These are phyloP conservation scores for Philotrypesis tridentata DNA, from an alignment of 1,140 invertebrate genomes.

Conservation along the genomic window DNA sequence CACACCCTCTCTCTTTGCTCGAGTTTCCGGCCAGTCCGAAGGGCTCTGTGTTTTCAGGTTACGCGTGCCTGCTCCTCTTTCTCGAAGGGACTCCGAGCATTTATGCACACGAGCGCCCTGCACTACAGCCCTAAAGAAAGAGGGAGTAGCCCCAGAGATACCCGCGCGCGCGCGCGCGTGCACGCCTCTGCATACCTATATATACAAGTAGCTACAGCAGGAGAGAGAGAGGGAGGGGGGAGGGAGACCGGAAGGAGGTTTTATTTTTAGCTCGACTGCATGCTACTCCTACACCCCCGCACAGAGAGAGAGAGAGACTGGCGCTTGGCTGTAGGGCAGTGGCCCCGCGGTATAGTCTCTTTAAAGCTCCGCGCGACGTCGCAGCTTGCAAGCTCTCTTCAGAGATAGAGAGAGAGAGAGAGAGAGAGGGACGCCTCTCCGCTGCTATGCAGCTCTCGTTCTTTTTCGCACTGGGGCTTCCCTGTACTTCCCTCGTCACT, in stretches of 20 bases:
- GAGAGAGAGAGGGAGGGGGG: neutral
- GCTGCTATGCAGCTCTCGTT: too few species aligned
- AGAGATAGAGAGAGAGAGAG: too few species aligned
- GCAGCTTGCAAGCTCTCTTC: neutral
- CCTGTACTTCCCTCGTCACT: neutral
- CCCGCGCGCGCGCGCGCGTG: too few species aligned
- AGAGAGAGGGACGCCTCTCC: too few species aligned
- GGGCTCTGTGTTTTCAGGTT: conserved; percentile 11
- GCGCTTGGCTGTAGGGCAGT: conserved; percentile 13
- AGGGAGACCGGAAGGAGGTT: conserved; percentile 22
- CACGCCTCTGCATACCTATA: neutral
- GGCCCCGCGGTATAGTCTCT: conserved; percentile 17
- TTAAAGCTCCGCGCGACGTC: conserved; percentile 6
- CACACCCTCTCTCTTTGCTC: too few species aligned
- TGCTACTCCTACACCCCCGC: conserved; percentile 1
- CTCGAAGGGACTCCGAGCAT: neutral
- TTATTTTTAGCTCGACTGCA: conserved; percentile 35
- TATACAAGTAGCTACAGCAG: neutral
- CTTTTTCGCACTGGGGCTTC: neutral
- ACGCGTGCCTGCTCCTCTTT: conserved; percentile 8
- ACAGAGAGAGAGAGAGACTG: too few species aligned
- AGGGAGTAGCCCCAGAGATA: neutral
- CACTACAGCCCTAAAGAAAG: neutral
- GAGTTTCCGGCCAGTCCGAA: neutral
- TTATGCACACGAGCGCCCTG: too few species aligned